Conservation (phyloP, 92 coral and sea anemone species). For the Palythoa grandiflora region DNA sequence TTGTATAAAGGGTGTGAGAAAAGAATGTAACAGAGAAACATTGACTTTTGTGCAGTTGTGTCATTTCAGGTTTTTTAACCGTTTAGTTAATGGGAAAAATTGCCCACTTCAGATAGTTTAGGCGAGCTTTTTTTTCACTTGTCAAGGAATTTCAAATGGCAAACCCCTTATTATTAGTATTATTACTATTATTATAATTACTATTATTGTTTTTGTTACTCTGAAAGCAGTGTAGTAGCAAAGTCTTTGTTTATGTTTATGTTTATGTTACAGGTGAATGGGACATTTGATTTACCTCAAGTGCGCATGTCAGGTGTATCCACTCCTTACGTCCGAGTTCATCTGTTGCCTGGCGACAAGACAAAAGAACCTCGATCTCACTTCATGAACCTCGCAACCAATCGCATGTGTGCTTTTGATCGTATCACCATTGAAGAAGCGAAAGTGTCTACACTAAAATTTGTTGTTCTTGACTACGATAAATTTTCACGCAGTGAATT, state of each 20-base stretch:
- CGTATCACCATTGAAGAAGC: slow-evolving; percentile 74
- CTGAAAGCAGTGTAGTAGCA: no score
- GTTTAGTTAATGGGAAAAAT: no score
- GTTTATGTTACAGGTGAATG: slow-evolving; percentile 67
- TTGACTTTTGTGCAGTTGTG: no score
- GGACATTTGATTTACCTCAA: slow-evolving; percentile 84
- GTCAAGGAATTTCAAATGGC: no score
- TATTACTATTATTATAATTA: no score
- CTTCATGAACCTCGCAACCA: slow-evolving; percentile 84
- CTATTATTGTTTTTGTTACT: no score
- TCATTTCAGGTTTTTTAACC: no score
- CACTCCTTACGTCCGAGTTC: slow-evolving; percentile 86
- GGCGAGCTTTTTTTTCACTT: no score
- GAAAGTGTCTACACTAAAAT: slow-evolving; percentile 77
- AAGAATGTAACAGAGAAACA: no score
- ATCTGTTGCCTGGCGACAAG: slow-evolving; percentile 69
- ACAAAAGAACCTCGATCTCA: slow-evolving; percentile 73
- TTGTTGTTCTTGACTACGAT: slow-evolving; percentile 92
- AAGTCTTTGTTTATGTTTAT: neutral
- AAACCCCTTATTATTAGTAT: no score
- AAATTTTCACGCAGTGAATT: slow-evolving; percentile 96
- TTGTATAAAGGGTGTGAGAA: no score
- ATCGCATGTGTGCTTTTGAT: slow-evolving; percentile 87
- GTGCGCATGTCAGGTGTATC: slow-evolving; percentile 89
- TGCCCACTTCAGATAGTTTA: no score